Evolutionary conservation across 2,888 invertebrate species (phyloP).

Genomic region (Pyrrhia umbra): DNA sequence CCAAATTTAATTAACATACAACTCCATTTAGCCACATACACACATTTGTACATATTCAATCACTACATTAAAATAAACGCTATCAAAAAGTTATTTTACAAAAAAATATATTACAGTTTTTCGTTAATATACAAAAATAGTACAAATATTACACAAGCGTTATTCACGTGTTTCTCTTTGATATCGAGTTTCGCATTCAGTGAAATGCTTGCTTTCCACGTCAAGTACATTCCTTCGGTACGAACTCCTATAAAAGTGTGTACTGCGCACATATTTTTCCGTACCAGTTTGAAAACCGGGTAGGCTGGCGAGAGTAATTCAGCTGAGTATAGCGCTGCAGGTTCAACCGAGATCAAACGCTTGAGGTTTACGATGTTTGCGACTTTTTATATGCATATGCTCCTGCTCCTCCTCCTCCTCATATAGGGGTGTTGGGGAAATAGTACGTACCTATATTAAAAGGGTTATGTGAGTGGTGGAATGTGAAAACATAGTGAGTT

Average conservation of each 20-base stretch:
- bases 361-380: conserved; percentile 37
- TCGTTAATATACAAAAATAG: neutral
- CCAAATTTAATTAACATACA: too few relatives aligned
- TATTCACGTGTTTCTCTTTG: conserved; percentile 42
- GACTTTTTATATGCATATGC: conserved; percentile 14
- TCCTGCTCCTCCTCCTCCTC: neutral
- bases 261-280: conserved; percentile 55
- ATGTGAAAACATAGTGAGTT: neutral
- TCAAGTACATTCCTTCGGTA: conserved; percentile 47
- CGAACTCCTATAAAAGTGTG: conserved; percentile 47
- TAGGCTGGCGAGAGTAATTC: conserved; percentile 52
- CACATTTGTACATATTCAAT: too few relatives aligned
- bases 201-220: conserved; percentile 46
- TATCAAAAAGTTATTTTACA: neutral
- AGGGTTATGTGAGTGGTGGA: conserved; percentile 8
- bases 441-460: conserved; percentile 19
- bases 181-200: conserved; percentile 57
- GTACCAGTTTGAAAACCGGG: conserved; percentile 35
- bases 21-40: too few relatives aligned
- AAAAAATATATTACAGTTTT: neutral
- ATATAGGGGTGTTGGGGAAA: conserved; percentile 8
- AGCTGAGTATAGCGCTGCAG: conserved; percentile 30
- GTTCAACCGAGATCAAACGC: conserved; percentile 29
- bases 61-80: too few relatives aligned
- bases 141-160: conserved; percentile 15